Base-by-base conservation (phyloP, 2,888 invertebrate species). In the Apotomis betuletana region DNA sequence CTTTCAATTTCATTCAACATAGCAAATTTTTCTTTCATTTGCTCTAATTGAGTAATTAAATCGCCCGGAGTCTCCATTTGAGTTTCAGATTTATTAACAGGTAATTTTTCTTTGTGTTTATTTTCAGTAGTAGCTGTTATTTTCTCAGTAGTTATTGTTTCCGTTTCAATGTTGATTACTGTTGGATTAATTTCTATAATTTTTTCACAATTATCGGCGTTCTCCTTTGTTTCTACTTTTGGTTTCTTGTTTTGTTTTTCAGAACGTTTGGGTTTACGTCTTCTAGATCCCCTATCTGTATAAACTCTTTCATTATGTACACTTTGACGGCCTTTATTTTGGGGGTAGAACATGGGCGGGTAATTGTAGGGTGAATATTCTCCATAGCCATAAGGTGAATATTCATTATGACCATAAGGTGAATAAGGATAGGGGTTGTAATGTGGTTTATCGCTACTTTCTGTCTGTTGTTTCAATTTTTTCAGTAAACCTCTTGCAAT, bases 391-490 rank as follows among this genome's bases (percentile, higher is more conserved):
- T 44, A 44, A 44, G 5, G 44, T 44, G 4, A 3, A 5, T 9
- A 10, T 49, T 81, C 75, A 54, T 80, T 76, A 62, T 77, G 79
- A 61, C 74, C 77, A 68, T 77, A 75, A 57, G 79, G 79, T 10
- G 74, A 72, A 8, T 77, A 74, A 58, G 72, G 57, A 13, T 76
- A 75, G 15, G 77, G 76, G 46, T 74, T 73, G 51, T 70, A 64
- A 46, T 76, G 74, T 44, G 62, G 62, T 3, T 60, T n/a, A 4
- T 75, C 64, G 36, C 68, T 62, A 10, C 76, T 77, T 52, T 73
- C 59, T 5, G 77, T 49, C 41, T 80, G 75, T n/a, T 57, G 51
- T 61, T 76, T 79, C 10, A 81, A 70, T 38, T 79, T 77, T 9
- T 74, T 59, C 57, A 85, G 71, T 69, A 76, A 70, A 60, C 69